Base-by-base conservation (phyloP, 2,888 invertebrate species). In the Osmoderma eremita region DNA sequence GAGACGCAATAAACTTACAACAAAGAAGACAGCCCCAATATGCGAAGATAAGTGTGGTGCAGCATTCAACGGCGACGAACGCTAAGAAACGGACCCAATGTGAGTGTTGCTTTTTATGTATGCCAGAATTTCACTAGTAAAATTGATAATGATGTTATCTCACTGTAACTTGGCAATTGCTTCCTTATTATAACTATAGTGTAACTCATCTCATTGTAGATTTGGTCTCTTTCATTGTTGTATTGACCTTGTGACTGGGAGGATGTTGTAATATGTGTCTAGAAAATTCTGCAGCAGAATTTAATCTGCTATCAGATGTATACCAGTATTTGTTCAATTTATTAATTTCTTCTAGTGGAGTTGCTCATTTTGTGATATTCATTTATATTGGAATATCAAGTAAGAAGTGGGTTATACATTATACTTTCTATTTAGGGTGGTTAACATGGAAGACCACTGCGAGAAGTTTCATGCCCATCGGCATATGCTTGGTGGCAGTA, bases 401-500 rank as follows among this genome's bases (percentile, higher is more conserved):
- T 17, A 42, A 41, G 10, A 56, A 13, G 22, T 20, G 22, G 22
- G 39, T 56, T 22, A 41, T n/a, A 10, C 12, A 38, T 18, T 5
- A 18, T n/a, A 38, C 36, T 53, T 17, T 53, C 1, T 38, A 12
- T 58, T 61, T 73, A 80, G 81, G 77, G 80, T 88, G 88, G 86
- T 83, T 87, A 77, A 87, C 85, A 81, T 87, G 90, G 83, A 86
- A 87, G 39, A 85, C 88, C 39, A 85, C 90, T 68, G 81, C 90
- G 67, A 86, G 88, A 63, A 85, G 88, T 72, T 90, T 90, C 86
- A 84, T 90, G 71, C 91, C 91, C 8, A 80, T 91, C 63, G 89
- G 90, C 41, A 83, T 90, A 71, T 89, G 88, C 71, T 85, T 90
- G 1, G 79, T 86, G 69, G 85, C 85, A 5, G 85, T 84, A 38